A percentile compares a stretch with the other conserved stretches of the same genome.
These are phyloP conservation scores for Ricordea florida DNA, from an alignment of 92 coral and sea anemone genomes.

Conservation along the genomic window DNA sequence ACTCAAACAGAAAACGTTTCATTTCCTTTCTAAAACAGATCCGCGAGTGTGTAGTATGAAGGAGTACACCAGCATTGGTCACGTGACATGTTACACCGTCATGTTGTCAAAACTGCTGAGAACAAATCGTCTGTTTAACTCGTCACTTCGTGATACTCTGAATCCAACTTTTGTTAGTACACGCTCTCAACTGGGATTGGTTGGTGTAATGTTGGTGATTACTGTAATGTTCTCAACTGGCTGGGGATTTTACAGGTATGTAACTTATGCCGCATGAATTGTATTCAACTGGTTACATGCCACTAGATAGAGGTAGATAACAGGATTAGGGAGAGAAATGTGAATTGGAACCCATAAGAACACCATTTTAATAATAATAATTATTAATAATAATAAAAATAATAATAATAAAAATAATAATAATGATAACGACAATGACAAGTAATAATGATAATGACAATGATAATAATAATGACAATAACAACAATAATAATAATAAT, in stretches of 20 bases:
- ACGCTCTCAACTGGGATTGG: conserved; percentile 14
- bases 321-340: too few relatives aligned
- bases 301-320: too few relatives aligned
- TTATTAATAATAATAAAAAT: neutral
- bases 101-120: conserved; percentile 28
- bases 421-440: too few relatives aligned
- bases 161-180: conserved; percentile 45
- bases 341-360: too few relatives aligned
- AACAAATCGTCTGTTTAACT: conserved; percentile 31
- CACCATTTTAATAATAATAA: too few relatives aligned
- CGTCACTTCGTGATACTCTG: conserved; percentile 11
- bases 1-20: neutral
- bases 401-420: neutral
- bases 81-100: conserved; percentile 16
- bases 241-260: conserved; percentile 45
- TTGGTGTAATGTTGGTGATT: neutral
- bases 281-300: too few relatives aligned
- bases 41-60: conserved; percentile 14
- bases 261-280: too few relatives aligned
- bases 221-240: neutral
- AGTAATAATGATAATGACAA: too few relatives aligned
- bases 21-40: neutral
- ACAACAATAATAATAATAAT: too few relatives aligned
- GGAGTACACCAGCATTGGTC: conserved; percentile 20
- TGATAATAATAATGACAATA: too few relatives aligned